Evolutionary conservation across 2,888 invertebrate species (phyloP), one percentile per base, ranked within the genome.

Genomic region (Pherbina coryleti): DNA sequence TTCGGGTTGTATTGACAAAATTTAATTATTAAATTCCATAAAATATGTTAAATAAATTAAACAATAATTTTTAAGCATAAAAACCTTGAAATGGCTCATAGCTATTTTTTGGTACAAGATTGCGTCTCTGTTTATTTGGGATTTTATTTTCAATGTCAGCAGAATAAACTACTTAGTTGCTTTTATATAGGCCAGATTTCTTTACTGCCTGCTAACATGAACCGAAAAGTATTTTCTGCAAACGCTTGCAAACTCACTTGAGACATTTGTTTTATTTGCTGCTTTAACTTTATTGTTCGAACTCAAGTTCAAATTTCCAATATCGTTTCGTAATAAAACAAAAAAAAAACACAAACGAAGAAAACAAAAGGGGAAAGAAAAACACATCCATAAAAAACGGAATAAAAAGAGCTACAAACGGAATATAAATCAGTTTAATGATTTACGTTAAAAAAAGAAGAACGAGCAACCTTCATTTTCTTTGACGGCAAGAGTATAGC

Each of bases 341-440:
- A 73, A 44, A 69, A 73, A 37, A 73, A n/a, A n/a, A n/a, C n/a
- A n/a, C n/a, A n/a, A n/a, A n/a, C n/a, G n/a, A n/a, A n/a, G n/a
- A n/a, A n/a, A n/a, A n/a, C n/a, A n/a, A n/a, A n/a, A n/a, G n/a
- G 55, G 60, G 31, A 31, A 71, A 49, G 14, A n/a, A 44, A 44
- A 44, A 11, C 1, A 14, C 7, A 44, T 2, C 44, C 44, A 44
- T 14, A 53, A 71, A 66, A 55, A 64, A 53, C 19, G 34, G 25
- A 73, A 57, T 9, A 28, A 55, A 75, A 72, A 64, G 67, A 77
- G 69, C 74, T 84, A 85, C 86, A 85, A 86, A 84, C 83, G 82
- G 85, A 84, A 85, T 85, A 86, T 85, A 85, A 85, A 85, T 85
- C 85, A 85, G 84, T 85, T 85, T 84, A 86, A 85, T 86, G 85